Base-by-base conservation (phyloP, 2,113 vertebrate genomes). In the Salvelinus fontinalis region DNA sequence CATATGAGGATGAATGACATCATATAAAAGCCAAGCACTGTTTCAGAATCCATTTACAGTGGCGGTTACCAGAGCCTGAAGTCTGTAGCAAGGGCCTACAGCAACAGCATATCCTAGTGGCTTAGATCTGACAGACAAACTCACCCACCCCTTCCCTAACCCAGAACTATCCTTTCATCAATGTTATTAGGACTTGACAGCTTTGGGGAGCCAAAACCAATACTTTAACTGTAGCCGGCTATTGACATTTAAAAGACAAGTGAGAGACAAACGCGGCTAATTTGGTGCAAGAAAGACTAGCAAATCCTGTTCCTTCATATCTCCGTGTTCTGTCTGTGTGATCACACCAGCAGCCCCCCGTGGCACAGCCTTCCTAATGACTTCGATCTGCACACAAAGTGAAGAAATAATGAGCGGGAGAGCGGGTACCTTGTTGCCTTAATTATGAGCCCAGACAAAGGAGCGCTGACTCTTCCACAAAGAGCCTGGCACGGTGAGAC, bases 1-100 rank as follows among this genome's bases (percentile, higher is more conserved):
- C 89, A 87, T 83, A 91, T 87, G 84, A 92, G 91, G 89, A 92
- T 91, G 89, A 92, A 92, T 91, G 88, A 86, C 86, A 80, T 76
- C 84, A 70, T 80, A 85, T 87, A 88, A 91, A 90, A 89, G 82
- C 84, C 87, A 59, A 79, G 83, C 85, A 88, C 88, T 88, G 87
- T 90, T 89, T 87, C 86, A 57, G 81, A 88, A 92, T 84, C 86
- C 88, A 92, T 90, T 73, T 85, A 89, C 80, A 80, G 83, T 71
- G 75, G 84, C 77, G 65, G 83, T 78, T 72, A 72, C 75, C 78
- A 6, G 67, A 75, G 79, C 74, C 75, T 66, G 18, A 29, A 64
- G 70, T 27, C 60, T 82, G 79, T 72, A 70, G 69, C 69, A 70
- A 66, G n/a, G 70, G 39, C 51, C 82, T 59, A 80, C 82, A 72